A percentile compares a stretch with the other conserved stretches of the same genome.
phyloP scores from a whole-genome alignment of 2,888 invertebrate species.

The Clusia tigrina region DNA sequence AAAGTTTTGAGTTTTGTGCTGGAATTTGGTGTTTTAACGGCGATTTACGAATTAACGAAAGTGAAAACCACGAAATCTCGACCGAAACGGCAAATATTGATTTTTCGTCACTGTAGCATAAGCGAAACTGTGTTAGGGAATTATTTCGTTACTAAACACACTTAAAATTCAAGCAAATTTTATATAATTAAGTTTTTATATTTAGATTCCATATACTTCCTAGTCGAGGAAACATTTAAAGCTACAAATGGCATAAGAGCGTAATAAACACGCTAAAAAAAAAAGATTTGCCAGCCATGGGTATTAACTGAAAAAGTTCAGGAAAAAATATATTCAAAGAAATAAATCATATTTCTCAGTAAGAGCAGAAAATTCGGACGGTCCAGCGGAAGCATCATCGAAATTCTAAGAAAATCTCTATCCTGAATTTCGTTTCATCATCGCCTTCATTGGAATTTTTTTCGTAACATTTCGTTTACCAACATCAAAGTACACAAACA shows the following conservation, averaged over 20 bases:
- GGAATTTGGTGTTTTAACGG: background rate
- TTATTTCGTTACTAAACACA: background rate
- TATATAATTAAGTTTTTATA: background rate
- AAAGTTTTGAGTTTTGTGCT: background rate
- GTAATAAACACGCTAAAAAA: no score
- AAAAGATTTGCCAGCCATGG: background rate
- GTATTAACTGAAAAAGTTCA: background rate
- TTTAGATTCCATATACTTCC: background rate
- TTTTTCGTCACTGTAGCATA: conserved; percentile 22
- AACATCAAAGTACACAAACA: conserved; percentile 14
- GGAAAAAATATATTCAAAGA: conserved; percentile 4
- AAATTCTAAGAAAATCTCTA: conserved; percentile 50
- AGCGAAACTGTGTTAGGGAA: background rate
- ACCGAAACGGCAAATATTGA: conserved; percentile 30
- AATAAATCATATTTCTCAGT: background rate
- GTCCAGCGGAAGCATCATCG: conserved; percentile 19
- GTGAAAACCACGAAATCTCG: background rate
- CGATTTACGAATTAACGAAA: background rate
- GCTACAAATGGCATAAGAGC: no score
- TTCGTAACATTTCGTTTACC: conserved; percentile 16
- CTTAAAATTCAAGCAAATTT: background rate
- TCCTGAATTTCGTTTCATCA: conserved; percentile 49
- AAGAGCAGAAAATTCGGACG: conserved; percentile 23
- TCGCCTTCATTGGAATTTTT: conserved; percentile 45
- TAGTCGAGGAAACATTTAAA: no score